Base-by-base conservation (phyloP, 1,140 invertebrate species). In the Hormaphis cornu region DNA sequence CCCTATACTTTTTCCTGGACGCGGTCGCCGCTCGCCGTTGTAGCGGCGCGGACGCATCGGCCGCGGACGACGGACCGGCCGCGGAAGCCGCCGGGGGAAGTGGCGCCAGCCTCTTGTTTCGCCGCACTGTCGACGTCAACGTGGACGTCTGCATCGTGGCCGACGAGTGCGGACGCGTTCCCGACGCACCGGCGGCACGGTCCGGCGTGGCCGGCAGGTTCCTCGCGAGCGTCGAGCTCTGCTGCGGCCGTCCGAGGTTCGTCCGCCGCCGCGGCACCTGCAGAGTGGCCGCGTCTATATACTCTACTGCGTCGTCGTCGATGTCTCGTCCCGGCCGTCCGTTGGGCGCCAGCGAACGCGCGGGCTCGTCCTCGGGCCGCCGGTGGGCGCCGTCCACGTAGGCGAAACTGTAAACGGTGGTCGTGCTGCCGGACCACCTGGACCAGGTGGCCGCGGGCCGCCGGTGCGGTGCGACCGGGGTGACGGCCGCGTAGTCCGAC, bases 331-430 rank as follows among this genome's bases (percentile, higher is more conserved):
- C n/a, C n/a, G n/a, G n/a, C n/a, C n/a, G n/a, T n/a, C n/a, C n/a
- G n/a, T n/a, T n/a, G n/a, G n/a, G n/a, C n/a, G 54, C 33, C 6
- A 8, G 4, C 2, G 54, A 3, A 33, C 16, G 58, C 37, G 0
- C 3, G 20, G 7, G 35, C 14, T 37, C 4, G n/a, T 0, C 10
- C 18, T 1, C 14, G 20, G 7, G 37, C 12, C 20, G 16, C n/a
- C 1, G 42, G 42, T 16, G 6, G n/a, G 42, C 40, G 16, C 42
- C 61, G 44, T 24, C 54, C 12, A 50, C 24, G 12, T 50, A 50
- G 20, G 40, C 61, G 61, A 66, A 66, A 50, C 61, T 66, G 61
- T 66, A 66, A 24, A 66, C 59, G 44, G 61, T 66, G 4, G 61
- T 66, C n/a, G 61, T 66, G 14, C 61, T 66, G 2, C 61, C 61